Evolutionary conservation across 2,888 invertebrate species (phyloP).

Genomic region (Eilema sororculum): DNA sequence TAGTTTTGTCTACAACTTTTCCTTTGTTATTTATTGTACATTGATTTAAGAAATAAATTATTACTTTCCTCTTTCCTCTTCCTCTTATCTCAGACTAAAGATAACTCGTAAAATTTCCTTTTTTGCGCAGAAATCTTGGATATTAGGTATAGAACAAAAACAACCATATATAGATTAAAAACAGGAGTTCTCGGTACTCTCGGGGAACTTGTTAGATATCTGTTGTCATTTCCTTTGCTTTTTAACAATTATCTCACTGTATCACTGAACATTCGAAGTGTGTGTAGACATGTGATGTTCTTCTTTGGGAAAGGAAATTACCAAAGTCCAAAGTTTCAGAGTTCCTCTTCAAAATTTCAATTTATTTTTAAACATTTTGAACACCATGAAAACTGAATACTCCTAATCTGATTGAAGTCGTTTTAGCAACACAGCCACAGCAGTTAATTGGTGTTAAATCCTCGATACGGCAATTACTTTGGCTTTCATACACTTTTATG

Average conservation of each 20-base stretch:
- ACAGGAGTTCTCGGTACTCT: no score
- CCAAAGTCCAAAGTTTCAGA: background rate
- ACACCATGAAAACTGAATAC: background rate
- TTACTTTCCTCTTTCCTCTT: no score
- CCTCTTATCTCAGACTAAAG: no score
- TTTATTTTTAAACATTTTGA: background rate
- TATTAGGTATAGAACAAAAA: no score
- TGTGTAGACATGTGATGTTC: background rate
- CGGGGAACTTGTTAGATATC: no score
- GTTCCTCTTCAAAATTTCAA: background rate
- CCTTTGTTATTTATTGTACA: no score
- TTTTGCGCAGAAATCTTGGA: no score
- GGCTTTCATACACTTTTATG: slow-evolving; percentile 14
- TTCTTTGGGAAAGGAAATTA: background rate
- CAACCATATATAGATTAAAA: no score
- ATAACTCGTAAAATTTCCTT: no score
- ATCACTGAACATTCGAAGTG: background rate
- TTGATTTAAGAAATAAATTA: no score
- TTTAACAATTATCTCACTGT: no score
- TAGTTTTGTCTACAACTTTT: background rate
- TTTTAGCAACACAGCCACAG: slow-evolving; percentile 1
- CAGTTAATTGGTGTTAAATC: slow-evolving; percentile 17
- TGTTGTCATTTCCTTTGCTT: no score
- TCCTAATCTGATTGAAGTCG: slow-evolving; percentile 1
- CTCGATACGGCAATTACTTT: slow-evolving; percentile 20